Percentiles rank a stretch among this genome's conserved stretches.
Conservation (phyloP, 2,888 invertebrate genomes). For the Acanthosepion lycidas region DNA sequence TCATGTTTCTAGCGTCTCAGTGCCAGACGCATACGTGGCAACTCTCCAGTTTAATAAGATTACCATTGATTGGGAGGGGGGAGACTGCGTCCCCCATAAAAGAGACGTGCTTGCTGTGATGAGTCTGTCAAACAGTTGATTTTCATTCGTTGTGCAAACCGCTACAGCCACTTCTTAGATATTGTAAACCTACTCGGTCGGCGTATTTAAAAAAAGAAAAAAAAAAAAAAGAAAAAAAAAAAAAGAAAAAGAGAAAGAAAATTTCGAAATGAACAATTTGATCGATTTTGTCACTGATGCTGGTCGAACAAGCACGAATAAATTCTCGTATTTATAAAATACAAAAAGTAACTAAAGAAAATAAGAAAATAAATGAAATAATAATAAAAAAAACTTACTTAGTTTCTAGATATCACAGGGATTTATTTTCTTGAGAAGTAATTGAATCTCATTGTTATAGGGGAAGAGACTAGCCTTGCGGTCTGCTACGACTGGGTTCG, state of each 20-base stretch:
- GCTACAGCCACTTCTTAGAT: background rate
- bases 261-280: background rate
- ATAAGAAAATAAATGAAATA: background rate
- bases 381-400: background rate
- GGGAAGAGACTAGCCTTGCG: too few species aligned
- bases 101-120: background rate
- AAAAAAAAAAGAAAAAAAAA: background rate
- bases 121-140: too few species aligned
- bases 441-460: too few species aligned
- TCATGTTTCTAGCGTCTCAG: background rate
- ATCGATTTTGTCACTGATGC: background rate
- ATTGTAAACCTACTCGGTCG: background rate
- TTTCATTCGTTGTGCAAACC: background rate
- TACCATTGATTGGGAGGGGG: slow-evolving; percentile 1
- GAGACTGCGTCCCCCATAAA: background rate
- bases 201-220: background rate
- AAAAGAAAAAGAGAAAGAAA: background rate
- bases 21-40: slow-evolving; percentile 12
- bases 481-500: too few species aligned
- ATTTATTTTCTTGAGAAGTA: too few species aligned
- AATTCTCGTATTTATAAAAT: background rate
- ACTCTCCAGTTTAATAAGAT: slow-evolving; percentile 33
- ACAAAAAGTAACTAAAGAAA: background rate
- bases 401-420: too few species aligned
- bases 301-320: background rate